Base-by-base conservation (phyloP, 2,888 invertebrate genomes). In the Oxyteleia sp. region DNA sequence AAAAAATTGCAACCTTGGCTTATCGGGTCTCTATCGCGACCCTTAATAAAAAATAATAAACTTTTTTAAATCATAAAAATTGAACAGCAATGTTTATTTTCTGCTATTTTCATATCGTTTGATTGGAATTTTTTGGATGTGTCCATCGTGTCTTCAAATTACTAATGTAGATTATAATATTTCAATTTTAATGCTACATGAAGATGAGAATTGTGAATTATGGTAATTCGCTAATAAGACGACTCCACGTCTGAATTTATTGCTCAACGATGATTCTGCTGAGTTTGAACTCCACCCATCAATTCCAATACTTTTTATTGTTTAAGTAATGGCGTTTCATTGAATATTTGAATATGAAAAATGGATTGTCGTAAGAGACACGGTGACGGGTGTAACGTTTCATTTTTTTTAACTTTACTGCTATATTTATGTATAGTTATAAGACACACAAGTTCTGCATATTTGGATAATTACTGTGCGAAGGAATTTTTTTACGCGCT, bases 201-300 rank as follows among this genome's bases (percentile, higher is more conserved):
- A 53, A 35, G 35, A 74, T 38, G 55, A 26, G 45, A 45, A 64
- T 53, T 51, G 63, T 35, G 38, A 64, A 47, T 75, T 75, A 75
- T 75, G 75, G 8, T 64, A 64, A 64, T 64, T 15, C 45, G 26
- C 47, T 75, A 75, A 64, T 64, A 43, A 75, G 64, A 57, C 55
- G 55, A 61, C 51, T 51, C 29, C 16, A 43, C 51, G 13, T 18
- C n/a, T 8, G 29, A 47, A 64, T 64, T 64, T 75, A 75, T 64
- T 75, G 57, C 63, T 20, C 47, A 64, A 57, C 57, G 57, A 75
- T 64, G 75, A 75, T 35, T 63, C 26, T 55, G 57, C 57, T 49
- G 57, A 38, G 57, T 57, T 47, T 38, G 69, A 57, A 71, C 69
- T 71, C 69, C 69, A 57, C 69, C 69, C 47, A 71, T 71, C 55